A percentile compares a stretch with the other conserved stretches of the same genome.
phyloP scores from a whole-genome alignment of 2,797 vertebrate species.

The Hephaestus fuliginosus region DNA sequence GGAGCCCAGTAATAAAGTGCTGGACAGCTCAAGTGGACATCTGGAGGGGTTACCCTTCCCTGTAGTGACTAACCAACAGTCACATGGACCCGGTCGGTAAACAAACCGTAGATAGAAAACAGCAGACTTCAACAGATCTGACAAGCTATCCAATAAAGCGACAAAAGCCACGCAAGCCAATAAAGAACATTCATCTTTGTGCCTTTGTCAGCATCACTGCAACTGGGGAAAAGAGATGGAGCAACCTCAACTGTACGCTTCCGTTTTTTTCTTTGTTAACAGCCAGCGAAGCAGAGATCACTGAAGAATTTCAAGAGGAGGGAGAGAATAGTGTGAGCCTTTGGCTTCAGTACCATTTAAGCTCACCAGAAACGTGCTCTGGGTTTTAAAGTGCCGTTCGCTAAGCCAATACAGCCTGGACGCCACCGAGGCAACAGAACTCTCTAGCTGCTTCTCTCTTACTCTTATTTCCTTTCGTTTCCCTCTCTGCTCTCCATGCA shows the following conservation, averaged over 20 bases:
- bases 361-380: slow-evolving; percentile 76
- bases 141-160: slow-evolving; percentile 36
- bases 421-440: slow-evolving; percentile 50
- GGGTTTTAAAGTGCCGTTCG: slow-evolving; percentile 71
- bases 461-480: slow-evolving; percentile 16
- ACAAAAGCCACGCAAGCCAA: slow-evolving; percentile 35
- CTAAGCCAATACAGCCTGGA: slow-evolving; percentile 59
- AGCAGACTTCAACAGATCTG: slow-evolving; percentile 40
- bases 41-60: slow-evolving; percentile 42
- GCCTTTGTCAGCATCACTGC: slow-evolving; percentile 24
- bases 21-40: slow-evolving; percentile 66
- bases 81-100: slow-evolving; percentile 45
- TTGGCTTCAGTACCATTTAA: slow-evolving; percentile 74
- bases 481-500: slow-evolving; percentile 39
- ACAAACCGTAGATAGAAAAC: slow-evolving; percentile 35
- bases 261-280: slow-evolving; percentile 21
- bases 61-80: slow-evolving; percentile 46
- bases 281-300: slow-evolving; percentile 56
- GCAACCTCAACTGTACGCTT: slow-evolving; percentile 30
- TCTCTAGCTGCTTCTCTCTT: slow-evolving; percentile 42
- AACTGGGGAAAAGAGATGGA: slow-evolving; percentile 6
- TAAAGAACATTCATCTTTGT: slow-evolving; percentile 55
- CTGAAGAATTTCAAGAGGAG: slow-evolving; percentile 69
- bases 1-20: slow-evolving; percentile 79
- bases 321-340: slow-evolving; percentile 62